phyloP scores from a whole-genome alignment of 2,888 invertebrate genomes.

The Dolichomitus sp. region DNA sequence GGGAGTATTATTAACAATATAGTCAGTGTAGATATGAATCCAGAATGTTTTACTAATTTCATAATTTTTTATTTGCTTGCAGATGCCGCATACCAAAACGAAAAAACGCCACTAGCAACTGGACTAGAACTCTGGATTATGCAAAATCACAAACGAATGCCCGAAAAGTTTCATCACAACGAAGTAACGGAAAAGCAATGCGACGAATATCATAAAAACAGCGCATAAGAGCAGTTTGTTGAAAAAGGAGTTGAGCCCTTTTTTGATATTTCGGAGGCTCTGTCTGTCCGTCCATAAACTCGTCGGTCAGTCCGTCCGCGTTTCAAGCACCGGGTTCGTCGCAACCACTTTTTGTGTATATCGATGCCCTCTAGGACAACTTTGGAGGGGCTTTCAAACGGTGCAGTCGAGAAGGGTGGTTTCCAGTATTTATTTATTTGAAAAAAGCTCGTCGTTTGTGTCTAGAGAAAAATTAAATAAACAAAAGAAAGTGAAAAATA shows the following conservation, averaged over 20 bases:
- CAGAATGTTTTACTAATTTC: not conserved
- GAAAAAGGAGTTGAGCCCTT: slow-evolving; percentile 3
- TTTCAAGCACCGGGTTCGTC: slow-evolving; percentile 11
- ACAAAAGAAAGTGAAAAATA: slow-evolving; percentile 34
- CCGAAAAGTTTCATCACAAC: not conserved
- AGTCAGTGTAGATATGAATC: not conserved
- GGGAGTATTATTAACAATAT: no score
- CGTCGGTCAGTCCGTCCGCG: slow-evolving; percentile 47
- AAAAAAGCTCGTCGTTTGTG: not conserved
- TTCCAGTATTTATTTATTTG: slow-evolving; percentile 2
- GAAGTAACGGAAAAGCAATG: slow-evolving; percentile 14
- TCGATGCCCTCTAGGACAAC: slow-evolving; percentile 34
- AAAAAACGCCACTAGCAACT: not conserved
- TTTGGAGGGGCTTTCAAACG: not conserved
- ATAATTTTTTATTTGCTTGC: slow-evolving; percentile 33
- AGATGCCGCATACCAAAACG: slow-evolving; percentile 22
- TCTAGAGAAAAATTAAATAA: not conserved
- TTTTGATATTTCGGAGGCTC: slow-evolving; percentile 12
- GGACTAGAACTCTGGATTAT: slow-evolving; percentile 26
- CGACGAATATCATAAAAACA: slow-evolving; percentile 26
- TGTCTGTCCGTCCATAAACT: slow-evolving; percentile 45
- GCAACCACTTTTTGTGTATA: slow-evolving; percentile 5
- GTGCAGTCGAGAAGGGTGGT: not conserved
- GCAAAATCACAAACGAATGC: slow-evolving; percentile 12
- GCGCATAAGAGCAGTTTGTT: not conserved